These are phyloP conservation scores for Nomada ruficornis DNA, from an alignment of 2,888 invertebrate species.

Conservation along the genomic window DNA sequence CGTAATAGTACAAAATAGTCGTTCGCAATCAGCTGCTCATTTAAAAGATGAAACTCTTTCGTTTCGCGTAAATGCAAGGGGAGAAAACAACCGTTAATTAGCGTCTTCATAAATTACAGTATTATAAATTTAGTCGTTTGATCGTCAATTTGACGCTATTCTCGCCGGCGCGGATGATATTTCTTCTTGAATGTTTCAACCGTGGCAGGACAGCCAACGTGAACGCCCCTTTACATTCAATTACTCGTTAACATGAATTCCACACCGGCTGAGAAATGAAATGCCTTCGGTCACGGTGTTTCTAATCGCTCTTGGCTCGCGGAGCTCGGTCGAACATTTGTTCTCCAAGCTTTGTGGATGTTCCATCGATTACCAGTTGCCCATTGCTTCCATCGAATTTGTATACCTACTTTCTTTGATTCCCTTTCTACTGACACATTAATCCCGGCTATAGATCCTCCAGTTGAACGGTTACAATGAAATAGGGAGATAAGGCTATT, in stretches of 20 bases:
- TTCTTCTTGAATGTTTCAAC: conserved; percentile 5
- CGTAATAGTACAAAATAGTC: background rate
- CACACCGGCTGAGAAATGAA: conserved; percentile 51
- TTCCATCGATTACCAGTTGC: conserved; percentile 36
- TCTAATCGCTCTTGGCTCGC: conserved; percentile 44
- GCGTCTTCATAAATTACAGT: conserved; percentile 6
- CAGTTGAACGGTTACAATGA: background rate
- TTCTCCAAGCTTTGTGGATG: conserved; percentile 17
- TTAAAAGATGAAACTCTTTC: background rate
- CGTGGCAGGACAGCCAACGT: background rate
- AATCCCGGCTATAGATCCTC: background rate
- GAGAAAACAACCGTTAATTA: conserved; percentile 20
- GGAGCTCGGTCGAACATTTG: conserved; percentile 30
- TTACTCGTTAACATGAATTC: conserved; percentile 62
- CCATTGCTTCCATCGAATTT: conserved; percentile 30
- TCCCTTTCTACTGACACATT: background rate
- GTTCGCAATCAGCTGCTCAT: background rate
- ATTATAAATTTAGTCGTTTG: conserved; percentile 26
- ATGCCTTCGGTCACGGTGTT: conserved; percentile 47
- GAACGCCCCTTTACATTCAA: conserved; percentile 50
- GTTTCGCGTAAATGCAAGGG: background rate
- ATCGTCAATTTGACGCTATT: conserved; percentile 26
- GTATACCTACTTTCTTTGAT: background rate
- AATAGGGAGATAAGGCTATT: background rate
- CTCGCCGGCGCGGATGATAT: background rate